A percentile compares a stretch with the other conserved stretches of the same genome.
These are phyloP conservation scores for Caradrina clavipalpis DNA, from an alignment of 2,888 invertebrate species.

Conservation along the genomic window DNA sequence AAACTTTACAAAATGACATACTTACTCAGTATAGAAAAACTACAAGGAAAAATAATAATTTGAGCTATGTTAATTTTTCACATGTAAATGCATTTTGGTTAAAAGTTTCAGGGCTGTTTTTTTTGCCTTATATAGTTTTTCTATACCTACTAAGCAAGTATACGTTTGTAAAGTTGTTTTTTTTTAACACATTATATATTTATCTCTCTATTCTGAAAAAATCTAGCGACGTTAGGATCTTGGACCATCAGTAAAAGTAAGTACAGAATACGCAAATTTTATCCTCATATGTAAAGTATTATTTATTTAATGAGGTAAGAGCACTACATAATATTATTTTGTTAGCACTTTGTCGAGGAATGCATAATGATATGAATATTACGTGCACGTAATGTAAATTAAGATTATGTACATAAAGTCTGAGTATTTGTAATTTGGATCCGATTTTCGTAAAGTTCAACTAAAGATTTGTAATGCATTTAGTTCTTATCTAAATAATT, in stretches of 20 bases:
- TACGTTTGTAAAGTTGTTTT: too few species aligned
- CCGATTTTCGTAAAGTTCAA: constrained; percentile 41
- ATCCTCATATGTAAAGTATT: background rate
- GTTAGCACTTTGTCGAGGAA: constrained; percentile 27
- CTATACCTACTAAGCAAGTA: too few species aligned
- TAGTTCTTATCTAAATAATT: constrained; percentile 19
- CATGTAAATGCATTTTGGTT: too few species aligned
- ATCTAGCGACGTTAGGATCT: background rate
- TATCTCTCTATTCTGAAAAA: background rate
- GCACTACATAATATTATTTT: constrained; percentile 19
- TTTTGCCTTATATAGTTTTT: too few species aligned
- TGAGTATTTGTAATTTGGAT: constrained; percentile 16
- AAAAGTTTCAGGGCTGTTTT: too few species aligned
- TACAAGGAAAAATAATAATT: too few species aligned
- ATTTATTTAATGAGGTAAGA: constrained; percentile 22
- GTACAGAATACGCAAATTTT: background rate
- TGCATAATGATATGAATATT: constrained; percentile 5
- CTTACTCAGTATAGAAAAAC: too few species aligned
- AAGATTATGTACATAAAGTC: constrained; percentile 29
- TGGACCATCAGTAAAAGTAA: background rate
- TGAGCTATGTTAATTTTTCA: too few species aligned
- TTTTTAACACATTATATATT: too few species aligned
- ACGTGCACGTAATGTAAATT: constrained; percentile 27
- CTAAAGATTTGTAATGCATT: constrained; percentile 26
- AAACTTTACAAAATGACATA: too few species aligned